Evolutionary conservation across 2,113 vertebrate genomes (phyloP).

Genomic region (Pygoscelis antarcticus): DNA sequence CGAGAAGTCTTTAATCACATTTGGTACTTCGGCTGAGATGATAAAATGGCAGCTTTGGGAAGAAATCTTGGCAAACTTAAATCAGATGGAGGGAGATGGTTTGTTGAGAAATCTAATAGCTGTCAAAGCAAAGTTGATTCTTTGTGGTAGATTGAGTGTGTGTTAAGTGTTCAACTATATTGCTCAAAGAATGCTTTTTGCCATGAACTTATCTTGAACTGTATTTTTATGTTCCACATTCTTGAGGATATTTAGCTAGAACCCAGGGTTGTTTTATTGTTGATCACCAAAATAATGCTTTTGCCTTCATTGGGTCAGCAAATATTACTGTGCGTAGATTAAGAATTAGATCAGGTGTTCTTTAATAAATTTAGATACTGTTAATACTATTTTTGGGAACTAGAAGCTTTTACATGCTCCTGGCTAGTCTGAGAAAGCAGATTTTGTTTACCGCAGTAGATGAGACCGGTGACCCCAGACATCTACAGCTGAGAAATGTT

Average conservation of each 20-base stretch:
- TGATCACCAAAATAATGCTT: background rate
- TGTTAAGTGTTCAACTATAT: background rate
- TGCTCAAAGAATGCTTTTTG: slow-evolving; percentile 35
- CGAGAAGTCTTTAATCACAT: background rate
- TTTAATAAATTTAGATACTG: background rate
- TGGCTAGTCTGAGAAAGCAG: background rate
- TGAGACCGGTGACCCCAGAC: background rate
- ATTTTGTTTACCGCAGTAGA: slow-evolving; percentile 1
- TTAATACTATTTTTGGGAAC: background rate
- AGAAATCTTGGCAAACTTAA: slow-evolving; percentile 8
- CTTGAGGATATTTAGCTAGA: background rate
- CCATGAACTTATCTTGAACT: slow-evolving; percentile 54
- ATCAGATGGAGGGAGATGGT: background rate
- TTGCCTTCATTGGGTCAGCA: background rate
- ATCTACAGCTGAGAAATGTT: slow-evolving; percentile 36
- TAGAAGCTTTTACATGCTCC: background rate
- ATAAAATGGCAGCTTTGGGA: background rate
- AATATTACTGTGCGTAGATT: background rate
- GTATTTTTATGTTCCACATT: background rate
- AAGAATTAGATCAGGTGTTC: background rate
- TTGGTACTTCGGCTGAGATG: background rate
- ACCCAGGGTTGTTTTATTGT: background rate
- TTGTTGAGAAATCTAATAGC: slow-evolving; percentile 26
- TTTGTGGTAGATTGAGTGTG: slow-evolving; percentile 25
- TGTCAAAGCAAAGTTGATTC: slow-evolving; percentile 28